A percentile compares a stretch with the other conserved stretches of the same genome.
Conservation (phyloP, 2,888 invertebrate species). For the Plebejus melissa region DNA sequence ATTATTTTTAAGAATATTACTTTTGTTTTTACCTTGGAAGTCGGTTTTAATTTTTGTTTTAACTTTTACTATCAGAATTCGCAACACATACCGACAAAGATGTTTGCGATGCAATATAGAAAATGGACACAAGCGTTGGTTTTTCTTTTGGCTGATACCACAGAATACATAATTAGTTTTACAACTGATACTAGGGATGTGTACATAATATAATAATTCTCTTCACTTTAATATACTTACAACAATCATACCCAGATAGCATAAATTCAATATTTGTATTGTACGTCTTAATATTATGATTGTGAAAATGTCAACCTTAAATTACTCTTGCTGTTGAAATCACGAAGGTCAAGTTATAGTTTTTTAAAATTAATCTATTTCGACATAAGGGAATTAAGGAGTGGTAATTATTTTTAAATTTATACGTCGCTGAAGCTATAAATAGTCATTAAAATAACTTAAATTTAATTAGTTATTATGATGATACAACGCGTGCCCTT, state of each 20-base stretch:
- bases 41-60: too few relatives aligned
- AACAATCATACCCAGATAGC: background rate
- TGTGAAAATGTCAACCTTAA: background rate
- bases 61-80: too few relatives aligned
- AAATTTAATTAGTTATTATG: background rate
- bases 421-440: background rate
- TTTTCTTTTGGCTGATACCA: too few relatives aligned
- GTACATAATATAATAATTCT: background rate
- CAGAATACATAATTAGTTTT: too few relatives aligned
- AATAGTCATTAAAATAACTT: background rate
- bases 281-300: background rate
- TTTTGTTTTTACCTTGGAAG: too few relatives aligned
- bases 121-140: too few relatives aligned
- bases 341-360: background rate
- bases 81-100: too few relatives aligned
- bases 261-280: background rate
- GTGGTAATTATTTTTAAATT: background rate
- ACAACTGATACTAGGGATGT: too few relatives aligned
- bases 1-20: too few relatives aligned
- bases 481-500: conserved; percentile 3
- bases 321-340: background rate
- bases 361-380: background rate
- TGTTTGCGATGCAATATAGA: too few relatives aligned
- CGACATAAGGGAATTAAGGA: background rate
- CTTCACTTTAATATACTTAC: background rate